Conservation (phyloP, 2,797 vertebrate species). For the Pelochelys cantorii region DNA sequence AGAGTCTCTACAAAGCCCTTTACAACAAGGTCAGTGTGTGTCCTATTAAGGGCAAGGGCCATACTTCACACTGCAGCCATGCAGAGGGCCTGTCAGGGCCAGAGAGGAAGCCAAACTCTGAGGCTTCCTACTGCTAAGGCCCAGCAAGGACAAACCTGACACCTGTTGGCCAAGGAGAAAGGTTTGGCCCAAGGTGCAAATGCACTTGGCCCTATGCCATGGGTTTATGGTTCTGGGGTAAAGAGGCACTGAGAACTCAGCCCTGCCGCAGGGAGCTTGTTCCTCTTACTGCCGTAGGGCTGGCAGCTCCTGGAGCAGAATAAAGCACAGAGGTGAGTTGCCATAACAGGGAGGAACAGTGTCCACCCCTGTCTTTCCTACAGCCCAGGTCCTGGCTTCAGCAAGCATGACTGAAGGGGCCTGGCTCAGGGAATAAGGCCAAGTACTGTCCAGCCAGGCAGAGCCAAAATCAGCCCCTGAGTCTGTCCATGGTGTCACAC, state of each 20-base stretch:
- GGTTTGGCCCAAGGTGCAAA: fast-evolving
- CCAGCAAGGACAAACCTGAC: neutral
- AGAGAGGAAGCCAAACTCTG: neutral
- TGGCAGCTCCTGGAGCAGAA: neutral
- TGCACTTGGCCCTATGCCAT: fast-evolving
- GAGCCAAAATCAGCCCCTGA: neutral
- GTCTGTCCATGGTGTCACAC: too few relatives aligned
- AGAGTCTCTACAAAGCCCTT: neutral
- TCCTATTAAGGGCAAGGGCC: neutral
- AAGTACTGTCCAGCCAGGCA: neutral
- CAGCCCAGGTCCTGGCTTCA: fast-evolving
- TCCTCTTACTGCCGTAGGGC: neutral
- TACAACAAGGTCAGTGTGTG: neutral
- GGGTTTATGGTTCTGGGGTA: neutral
- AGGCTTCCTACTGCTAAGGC: neutral
- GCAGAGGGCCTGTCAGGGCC: neutral
- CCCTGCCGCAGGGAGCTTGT: neutral
- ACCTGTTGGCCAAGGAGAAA: too few relatives aligned
- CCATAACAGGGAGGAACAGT: fast-evolving
- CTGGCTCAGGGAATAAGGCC: neutral
- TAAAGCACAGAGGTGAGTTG: fast-evolving
- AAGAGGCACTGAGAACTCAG: neutral
- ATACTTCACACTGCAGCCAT: fast-evolving
- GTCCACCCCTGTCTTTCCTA: fast-evolving
- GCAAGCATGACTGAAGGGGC: neutral